phyloP scores from a whole-genome alignment of 2,797 vertebrate species.

The Lepilemur septentrionalis region DNA sequence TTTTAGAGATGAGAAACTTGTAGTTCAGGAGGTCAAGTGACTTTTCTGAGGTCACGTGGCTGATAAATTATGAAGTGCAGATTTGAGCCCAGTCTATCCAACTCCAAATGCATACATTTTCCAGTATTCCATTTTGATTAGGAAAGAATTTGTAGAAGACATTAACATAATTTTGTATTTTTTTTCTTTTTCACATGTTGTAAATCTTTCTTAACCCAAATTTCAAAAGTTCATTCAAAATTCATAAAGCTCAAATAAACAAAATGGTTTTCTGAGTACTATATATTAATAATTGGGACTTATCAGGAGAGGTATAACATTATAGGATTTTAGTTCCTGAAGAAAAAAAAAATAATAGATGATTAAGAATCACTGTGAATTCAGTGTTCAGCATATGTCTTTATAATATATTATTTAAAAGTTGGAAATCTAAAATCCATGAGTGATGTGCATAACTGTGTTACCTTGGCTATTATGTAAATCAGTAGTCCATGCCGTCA shows the following conservation, averaged over 20 bases:
- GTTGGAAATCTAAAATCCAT: not conserved
- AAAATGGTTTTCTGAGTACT: not conserved
- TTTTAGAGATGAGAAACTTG: slow-evolving; percentile 28
- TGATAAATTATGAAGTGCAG: not conserved
- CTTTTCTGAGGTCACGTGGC: not conserved
- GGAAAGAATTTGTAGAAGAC: not conserved
- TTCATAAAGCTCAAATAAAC: not conserved
- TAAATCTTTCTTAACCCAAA: not conserved
- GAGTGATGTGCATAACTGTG: not conserved
- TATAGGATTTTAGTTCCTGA: not conserved
- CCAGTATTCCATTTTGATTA: not conserved
- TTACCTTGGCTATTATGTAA: not conserved
- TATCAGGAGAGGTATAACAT: not conserved
- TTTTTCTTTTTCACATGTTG: not conserved
- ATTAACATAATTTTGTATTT: not conserved
- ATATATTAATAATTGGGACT: not conserved
- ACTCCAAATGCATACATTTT: not conserved
- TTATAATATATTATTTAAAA: slow-evolving; percentile 1
- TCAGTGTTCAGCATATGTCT: not conserved
- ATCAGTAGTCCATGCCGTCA: not conserved
- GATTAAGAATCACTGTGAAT: not conserved
- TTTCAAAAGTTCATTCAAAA: slow-evolving; percentile 51
- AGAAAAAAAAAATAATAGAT: not conserved
- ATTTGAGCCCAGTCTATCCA: not conserved
- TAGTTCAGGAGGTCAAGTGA: not conserved